Conservation (phyloP, 2,888 invertebrate species). For the Doris montereyensis region DNA sequence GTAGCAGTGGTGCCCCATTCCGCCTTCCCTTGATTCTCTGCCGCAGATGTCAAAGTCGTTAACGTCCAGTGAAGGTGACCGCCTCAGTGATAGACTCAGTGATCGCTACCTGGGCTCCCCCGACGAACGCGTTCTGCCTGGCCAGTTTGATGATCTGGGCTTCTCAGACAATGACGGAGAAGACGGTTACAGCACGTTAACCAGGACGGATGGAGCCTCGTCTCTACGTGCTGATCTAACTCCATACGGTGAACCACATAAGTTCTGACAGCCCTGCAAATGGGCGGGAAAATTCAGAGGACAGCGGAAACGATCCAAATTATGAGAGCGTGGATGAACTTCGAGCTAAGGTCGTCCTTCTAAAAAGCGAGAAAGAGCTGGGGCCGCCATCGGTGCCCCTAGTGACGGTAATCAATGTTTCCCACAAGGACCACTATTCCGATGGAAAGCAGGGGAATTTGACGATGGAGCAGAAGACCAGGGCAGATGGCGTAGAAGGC, state of each 20-base stretch:
- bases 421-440: no score
- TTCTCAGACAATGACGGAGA: constrained; percentile 30
- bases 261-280: no score
- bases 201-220: background rate
- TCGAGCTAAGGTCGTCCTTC: constrained; percentile 49
- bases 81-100: constrained; percentile 34
- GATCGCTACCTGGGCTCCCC: constrained; percentile 46
- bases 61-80: constrained; percentile 46
- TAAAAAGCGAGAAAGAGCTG: no score
- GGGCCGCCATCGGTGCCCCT: no score
- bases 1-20: constrained; percentile 48
- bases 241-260: no score
- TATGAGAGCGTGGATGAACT: constrained; percentile 67
- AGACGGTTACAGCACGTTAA: constrained; percentile 33
- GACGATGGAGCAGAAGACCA: constrained; percentile 57
- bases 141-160: constrained; percentile 37
- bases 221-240: no score
- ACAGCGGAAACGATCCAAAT: constrained; percentile 59
- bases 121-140: constrained; percentile 26
- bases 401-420: background rate
- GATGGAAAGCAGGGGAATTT: constrained; percentile 23
- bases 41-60: constrained; percentile 63
- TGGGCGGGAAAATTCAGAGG: constrained; percentile 18
- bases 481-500: constrained; percentile 45
- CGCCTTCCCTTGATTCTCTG: constrained; percentile 63